These are phyloP conservation scores for Ectemnius cavifrons DNA, from an alignment of 2,888 invertebrate genomes.

Conservation along the genomic window DNA sequence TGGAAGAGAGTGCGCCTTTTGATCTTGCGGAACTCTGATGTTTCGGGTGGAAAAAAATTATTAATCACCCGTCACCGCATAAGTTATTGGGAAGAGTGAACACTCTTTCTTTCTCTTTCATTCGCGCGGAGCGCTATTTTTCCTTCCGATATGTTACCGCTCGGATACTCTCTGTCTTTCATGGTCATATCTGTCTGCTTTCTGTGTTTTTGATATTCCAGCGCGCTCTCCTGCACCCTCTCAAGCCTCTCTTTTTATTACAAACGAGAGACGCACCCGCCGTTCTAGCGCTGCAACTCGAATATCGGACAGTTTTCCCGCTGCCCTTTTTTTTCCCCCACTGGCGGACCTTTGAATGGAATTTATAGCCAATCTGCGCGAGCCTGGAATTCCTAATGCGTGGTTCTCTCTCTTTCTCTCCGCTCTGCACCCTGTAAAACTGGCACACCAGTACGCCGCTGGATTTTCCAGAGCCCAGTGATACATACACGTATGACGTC, in stretches of 20 bases:
- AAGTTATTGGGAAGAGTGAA: slow-evolving; percentile 1
- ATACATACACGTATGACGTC: slow-evolving; percentile 1
- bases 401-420: not conserved
- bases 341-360: slow-evolving; percentile 1
- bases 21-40: no score
- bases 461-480: not conserved
- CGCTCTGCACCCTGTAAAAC: not conserved
- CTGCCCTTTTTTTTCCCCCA: not conserved
- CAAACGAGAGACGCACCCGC: not conserved
- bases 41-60: no score
- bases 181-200: not conserved
- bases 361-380: slow-evolving; percentile 10
- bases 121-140: no score
- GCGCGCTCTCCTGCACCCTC: no score
- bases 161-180: not conserved
- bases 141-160: no score
- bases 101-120: no score
- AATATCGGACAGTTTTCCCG: slow-evolving; percentile 3
- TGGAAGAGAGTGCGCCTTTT: no score
- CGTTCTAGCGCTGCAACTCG: not conserved
- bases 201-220: not conserved
- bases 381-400: slow-evolving; percentile 7
- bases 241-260: not conserved
- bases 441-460: not conserved
- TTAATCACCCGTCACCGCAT: not conserved